Conservation (phyloP, 1,140 invertebrate genomes). For the Conus betulinus region DNA sequence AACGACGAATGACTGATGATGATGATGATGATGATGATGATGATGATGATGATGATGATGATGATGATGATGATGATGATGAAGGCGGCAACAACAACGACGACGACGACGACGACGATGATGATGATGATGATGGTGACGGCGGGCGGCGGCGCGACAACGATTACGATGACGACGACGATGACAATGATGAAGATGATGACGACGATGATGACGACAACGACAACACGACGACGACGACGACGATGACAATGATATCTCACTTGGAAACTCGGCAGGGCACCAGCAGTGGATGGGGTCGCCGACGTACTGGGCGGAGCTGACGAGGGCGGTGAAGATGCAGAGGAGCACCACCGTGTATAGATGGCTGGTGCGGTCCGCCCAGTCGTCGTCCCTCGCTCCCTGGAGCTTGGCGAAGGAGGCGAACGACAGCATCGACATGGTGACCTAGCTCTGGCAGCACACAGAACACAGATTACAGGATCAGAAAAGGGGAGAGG, state of each 20-base stretch:
- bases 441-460: slow-evolving; percentile 7
- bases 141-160: no score
- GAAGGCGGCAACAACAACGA: no score
- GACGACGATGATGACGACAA: background rate
- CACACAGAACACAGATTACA: no score
- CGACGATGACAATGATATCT: background rate
- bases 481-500: no score
- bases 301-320: slow-evolving; percentile 71
- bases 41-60: no score
- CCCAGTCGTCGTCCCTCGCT: slow-evolving; percentile 64
- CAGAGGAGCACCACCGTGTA: slow-evolving; percentile 65
- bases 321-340: slow-evolving; percentile 65
- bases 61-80: no score
- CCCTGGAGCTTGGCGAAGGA: slow-evolving; percentile 62
- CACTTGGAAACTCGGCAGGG: slow-evolving; percentile 68
- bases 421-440: slow-evolving; percentile 56
- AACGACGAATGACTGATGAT: no score
- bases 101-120: no score
- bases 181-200: no score
- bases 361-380: slow-evolving; percentile 64
- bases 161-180: no score
- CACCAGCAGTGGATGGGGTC: slow-evolving; percentile 72
- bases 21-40: no score
- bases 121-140: no score
- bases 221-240: background rate